These are phyloP conservation scores for Sturnus vulgaris DNA, from an alignment of 2,113 vertebrate species.

Conservation along the genomic window DNA sequence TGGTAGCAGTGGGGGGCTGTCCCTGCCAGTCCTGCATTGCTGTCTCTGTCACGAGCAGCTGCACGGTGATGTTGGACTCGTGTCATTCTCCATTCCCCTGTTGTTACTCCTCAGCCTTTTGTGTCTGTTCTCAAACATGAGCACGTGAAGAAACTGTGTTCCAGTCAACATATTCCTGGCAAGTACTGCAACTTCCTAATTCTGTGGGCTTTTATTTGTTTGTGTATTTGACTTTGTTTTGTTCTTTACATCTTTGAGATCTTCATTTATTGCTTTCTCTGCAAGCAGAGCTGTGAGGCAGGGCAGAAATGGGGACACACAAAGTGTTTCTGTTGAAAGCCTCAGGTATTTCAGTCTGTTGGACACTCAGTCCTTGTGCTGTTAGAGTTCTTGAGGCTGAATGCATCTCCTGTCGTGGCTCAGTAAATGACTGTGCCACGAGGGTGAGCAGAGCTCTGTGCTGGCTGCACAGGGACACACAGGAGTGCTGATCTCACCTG, in stretches of 20 bases:
- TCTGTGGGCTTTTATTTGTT: accelerated
- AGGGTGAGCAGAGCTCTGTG: not conserved
- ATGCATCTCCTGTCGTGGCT: not conserved
- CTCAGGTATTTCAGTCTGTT: not conserved
- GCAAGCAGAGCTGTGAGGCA: not conserved
- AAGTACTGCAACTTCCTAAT: not conserved
- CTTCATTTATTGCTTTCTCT: not conserved
- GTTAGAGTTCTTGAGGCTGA: accelerated
- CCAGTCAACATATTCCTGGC: not conserved
- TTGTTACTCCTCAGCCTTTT: not conserved
- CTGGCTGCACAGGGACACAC: not conserved
- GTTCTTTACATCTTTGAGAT: not conserved
- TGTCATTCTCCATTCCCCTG: not conserved
- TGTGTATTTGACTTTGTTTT: not conserved
- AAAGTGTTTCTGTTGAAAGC: not conserved
- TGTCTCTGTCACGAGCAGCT: not conserved
- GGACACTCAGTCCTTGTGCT: not conserved
- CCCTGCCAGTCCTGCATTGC: not conserved
- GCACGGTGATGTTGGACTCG: not conserved
- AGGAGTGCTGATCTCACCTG: not conserved
- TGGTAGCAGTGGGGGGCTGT: not conserved
- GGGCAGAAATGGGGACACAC: not conserved
- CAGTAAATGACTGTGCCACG: not conserved
- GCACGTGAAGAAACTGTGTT: not conserved
- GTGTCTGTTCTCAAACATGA: not conserved